Evolutionary conservation across 2,113 vertebrate genomes (phyloP).

Genomic region (Pipra filicauda): DNA sequence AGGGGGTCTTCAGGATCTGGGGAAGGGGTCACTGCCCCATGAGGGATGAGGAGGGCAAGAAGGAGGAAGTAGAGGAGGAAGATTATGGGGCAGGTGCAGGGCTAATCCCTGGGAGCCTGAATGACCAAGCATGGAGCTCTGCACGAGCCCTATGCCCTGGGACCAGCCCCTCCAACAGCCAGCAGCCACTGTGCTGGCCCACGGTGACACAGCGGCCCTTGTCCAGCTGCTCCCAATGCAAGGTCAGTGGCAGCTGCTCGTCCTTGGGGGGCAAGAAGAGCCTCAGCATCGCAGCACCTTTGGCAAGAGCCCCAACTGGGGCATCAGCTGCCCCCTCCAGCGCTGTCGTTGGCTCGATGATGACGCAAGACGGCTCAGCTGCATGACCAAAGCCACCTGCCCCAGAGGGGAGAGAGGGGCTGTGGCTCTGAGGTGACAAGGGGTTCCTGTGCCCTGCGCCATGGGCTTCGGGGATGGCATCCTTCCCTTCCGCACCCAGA

Average conservation of each 20-base stretch:
- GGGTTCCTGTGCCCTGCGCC: not conserved
- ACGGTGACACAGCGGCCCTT: not conserved
- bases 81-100: not conserved
- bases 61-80: not conserved
- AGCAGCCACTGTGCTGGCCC: not conserved
- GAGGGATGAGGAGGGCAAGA: not conserved
- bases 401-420: not conserved
- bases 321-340: not conserved
- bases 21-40: not conserved
- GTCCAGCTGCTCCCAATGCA: not conserved
- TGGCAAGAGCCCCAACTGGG: not conserved
- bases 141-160: not conserved
- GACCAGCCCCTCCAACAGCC: not conserved
- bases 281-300: not conserved
- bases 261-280: not conserved
- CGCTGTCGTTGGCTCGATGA: not conserved
- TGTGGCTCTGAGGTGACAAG: not conserved
- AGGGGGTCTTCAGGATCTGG: not conserved
- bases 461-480: not conserved
- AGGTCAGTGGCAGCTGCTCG: not conserved
- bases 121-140: not conserved
- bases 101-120: not conserved
- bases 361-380: not conserved
- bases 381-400: not conserved
- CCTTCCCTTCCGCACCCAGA: not conserved